Conservation (phyloP, 2,888 invertebrate genomes). For the Uropetala carovei region DNA sequence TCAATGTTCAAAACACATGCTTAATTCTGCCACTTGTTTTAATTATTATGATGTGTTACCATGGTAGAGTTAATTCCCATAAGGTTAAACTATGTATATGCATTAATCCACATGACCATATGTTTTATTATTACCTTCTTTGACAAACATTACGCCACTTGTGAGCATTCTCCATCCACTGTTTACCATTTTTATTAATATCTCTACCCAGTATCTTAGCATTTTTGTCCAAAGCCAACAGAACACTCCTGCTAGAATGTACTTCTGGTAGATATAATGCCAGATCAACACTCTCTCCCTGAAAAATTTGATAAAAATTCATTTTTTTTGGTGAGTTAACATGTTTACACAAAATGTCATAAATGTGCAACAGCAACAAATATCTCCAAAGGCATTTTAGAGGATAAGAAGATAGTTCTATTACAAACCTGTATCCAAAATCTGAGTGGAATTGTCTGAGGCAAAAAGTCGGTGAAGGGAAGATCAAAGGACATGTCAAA, state of each 20-base stretch:
- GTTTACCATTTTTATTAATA: constrained; percentile 76
- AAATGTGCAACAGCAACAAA: not conserved
- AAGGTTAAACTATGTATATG: no score
- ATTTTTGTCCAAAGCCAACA: constrained; percentile 91
- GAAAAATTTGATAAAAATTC: constrained; percentile 69
- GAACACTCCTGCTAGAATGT: constrained; percentile 89
- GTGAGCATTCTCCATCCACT: constrained; percentile 79
- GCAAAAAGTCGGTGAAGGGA: constrained; percentile 96
- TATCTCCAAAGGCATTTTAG: not conserved
- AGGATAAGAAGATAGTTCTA: constrained; percentile 21
- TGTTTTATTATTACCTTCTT: constrained; percentile 74
- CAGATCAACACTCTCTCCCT: constrained; percentile 94
- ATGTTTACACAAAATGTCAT: constrained; percentile 49
- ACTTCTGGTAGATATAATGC: constrained; percentile 94
- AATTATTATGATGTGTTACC: no score
- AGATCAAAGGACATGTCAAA: constrained; percentile 95
- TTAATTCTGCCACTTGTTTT: no score
- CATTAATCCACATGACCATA: no score
- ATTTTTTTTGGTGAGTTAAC: constrained; percentile 39
- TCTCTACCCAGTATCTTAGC: constrained; percentile 90
- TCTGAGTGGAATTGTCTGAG: constrained; percentile 90
- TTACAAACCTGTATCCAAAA: constrained; percentile 89
- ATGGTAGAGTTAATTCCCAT: no score
- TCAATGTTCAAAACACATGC: no score
- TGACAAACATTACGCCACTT: constrained; percentile 90